Evolutionary conservation across 2,113 vertebrate species (phyloP).

Genomic region (Noturus placidus): DNA sequence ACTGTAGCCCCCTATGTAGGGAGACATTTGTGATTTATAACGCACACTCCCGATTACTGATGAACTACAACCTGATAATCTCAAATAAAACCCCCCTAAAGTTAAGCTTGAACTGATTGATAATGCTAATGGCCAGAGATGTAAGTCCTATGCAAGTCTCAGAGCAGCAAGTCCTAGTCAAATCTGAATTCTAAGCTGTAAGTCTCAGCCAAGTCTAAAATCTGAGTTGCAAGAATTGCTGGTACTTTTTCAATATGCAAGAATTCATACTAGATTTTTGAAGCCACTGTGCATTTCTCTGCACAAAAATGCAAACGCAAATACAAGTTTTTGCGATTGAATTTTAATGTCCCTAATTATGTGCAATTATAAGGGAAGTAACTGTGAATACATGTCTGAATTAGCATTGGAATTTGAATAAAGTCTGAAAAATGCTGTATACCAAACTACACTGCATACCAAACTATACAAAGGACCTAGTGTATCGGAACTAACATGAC

Average conservation of each 20-base stretch:
- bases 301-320: neutral
- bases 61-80: neutral
- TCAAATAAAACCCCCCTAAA: neutral
- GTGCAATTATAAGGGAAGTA: neutral
- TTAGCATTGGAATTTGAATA: neutral
- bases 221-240: neutral
- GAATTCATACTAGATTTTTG: neutral
- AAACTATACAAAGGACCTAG: neutral
- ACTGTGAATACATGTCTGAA: neutral
- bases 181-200: neutral
- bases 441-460: neutral
- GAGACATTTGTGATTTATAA: neutral
- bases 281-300: neutral
- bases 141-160: neutral
- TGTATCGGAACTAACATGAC: neutral
- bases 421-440: neutral
- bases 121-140: neutral
- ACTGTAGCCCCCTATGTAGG: too few species aligned
- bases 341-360: neutral
- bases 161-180: neutral
- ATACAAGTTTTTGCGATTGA: neutral
- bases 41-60: neutral
- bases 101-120: neutral
- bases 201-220: neutral
- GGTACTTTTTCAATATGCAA: neutral